phyloP scores from a whole-genome alignment of 2,888 invertebrate genomes.

The Aelia acuminata region DNA sequence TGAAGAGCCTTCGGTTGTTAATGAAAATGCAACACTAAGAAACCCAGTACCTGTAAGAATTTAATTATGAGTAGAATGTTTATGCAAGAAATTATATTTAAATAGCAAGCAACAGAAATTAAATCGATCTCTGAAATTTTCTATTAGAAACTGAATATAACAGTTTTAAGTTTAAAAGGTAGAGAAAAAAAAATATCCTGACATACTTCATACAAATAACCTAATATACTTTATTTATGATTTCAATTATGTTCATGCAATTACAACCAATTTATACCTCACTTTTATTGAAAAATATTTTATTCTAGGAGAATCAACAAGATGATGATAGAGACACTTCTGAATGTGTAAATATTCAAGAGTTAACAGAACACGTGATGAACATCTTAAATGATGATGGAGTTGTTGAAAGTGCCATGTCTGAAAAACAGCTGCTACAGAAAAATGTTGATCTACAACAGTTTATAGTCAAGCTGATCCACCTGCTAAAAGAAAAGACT shows the following conservation, averaged over 20 bases:
- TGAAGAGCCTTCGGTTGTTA: not conserved
- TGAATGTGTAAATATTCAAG: slow-evolving; percentile 51
- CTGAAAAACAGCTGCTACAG: slow-evolving; percentile 57
- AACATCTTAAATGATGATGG: slow-evolving; percentile 45
- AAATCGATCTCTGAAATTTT: not conserved
- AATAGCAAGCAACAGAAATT: not conserved
- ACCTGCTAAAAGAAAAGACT: slow-evolving; percentile 74
- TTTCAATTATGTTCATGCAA: not conserved
- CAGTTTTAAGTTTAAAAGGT: no score
- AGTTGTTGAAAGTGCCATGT: not conserved
- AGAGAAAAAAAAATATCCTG: no score
- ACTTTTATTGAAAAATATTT: not conserved
- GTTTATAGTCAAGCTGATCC: slow-evolving; percentile 66
- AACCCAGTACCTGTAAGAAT: not conserved
- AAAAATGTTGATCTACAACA: slow-evolving; percentile 66
- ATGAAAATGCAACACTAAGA: not conserved
- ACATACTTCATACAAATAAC: not conserved
- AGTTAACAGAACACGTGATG: slow-evolving; percentile 53
- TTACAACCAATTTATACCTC: not conserved
- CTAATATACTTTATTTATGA: not conserved
- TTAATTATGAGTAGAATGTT: not conserved
- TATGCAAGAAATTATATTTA: not conserved
- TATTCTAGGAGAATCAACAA: slow-evolving; percentile 3
- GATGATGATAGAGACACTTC: not conserved
- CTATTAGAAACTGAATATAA: not conserved